Evolutionary conservation across 2,113 vertebrate species (phyloP).

Genomic region (Rhinopomastus cyanomelas): DNA sequence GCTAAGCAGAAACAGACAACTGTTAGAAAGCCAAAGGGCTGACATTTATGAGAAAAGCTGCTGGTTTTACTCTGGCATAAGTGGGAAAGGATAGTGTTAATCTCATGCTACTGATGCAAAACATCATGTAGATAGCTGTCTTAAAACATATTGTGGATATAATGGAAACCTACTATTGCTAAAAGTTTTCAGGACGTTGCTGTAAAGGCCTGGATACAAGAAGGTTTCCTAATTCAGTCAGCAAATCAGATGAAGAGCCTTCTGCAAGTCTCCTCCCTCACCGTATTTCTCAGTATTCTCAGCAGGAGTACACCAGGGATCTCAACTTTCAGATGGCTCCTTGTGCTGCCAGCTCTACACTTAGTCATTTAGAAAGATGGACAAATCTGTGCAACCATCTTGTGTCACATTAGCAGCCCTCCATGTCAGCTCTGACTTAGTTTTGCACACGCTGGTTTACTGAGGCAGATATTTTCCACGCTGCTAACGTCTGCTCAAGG

Average conservation of each 20-base stretch:
- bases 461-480: not conserved
- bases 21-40: not conserved
- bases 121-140: not conserved
- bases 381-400: not conserved
- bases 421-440: not conserved
- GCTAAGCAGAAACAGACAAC: not conserved
- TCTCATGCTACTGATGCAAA: not conserved
- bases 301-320: not conserved
- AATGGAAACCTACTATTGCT: not conserved
- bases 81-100: not conserved
- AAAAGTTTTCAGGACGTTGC: not conserved
- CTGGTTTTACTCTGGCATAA: not conserved
- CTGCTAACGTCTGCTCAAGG: not conserved
- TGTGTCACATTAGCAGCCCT: accelerated
- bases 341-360: not conserved
- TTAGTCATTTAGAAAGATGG: not conserved
- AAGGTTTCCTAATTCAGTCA: not conserved
- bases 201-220: not conserved
- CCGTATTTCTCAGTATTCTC: not conserved
- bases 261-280: not conserved
- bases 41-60: not conserved
- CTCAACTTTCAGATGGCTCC: not conserved
- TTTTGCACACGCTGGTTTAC: not conserved
- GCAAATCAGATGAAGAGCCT: not conserved
- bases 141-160: not conserved